Percentiles rank a stretch among this genome's conserved stretches.
Evolutionary conservation across 2,797 vertebrate species (phyloP).

Genomic region (Molothrus aeneus): DNA sequence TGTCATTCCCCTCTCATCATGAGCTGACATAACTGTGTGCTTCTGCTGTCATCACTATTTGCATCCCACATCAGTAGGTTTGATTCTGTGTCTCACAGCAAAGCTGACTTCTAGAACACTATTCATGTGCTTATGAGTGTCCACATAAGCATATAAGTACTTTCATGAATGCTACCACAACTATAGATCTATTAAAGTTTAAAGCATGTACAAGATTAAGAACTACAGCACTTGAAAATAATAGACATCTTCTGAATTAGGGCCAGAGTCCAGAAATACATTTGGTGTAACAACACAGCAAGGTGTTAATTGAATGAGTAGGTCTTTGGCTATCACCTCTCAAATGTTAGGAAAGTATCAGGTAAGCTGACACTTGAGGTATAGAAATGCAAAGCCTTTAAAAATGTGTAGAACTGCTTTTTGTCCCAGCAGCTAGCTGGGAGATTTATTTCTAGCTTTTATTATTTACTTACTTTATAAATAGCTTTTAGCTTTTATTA

Average conservation of each 20-base stretch:
- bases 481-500: background rate
- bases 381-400: background rate
- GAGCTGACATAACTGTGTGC: background rate
- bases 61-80: background rate
- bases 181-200: background rate
- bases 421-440: background rate
- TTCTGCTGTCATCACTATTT: background rate
- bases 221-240: background rate
- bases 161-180: background rate
- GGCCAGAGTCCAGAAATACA: background rate
- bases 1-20: background rate
- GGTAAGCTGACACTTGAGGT: background rate
- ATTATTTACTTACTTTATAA: background rate
- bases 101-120: background rate
- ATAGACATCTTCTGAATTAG: background rate
- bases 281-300: background rate
- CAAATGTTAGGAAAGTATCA: background rate
- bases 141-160: background rate
- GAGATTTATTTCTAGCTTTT: background rate
- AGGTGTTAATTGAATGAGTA: background rate
- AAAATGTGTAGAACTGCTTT: background rate
- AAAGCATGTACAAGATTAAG: background rate
- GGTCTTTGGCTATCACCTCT: background rate
- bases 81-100: background rate
- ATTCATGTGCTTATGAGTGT: background rate